Evolutionary conservation across 2,888 invertebrate genomes (phyloP), one percentile per base, ranked within the genome.

Genomic region (Rhagonycha fulva): DNA sequence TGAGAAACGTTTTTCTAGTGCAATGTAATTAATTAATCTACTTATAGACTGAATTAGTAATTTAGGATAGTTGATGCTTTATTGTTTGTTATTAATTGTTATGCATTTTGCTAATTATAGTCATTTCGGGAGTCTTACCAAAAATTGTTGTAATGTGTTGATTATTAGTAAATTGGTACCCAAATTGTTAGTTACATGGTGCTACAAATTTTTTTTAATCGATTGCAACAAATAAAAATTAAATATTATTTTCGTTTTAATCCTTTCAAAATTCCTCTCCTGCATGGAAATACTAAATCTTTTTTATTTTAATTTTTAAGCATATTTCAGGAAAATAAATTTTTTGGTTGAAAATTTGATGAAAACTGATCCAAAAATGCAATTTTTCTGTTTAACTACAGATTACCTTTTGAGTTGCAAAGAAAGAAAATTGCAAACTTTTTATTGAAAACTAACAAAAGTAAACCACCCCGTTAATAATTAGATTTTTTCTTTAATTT

Each of bases 171-270:
- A 32, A 32, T 23, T 70, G 63, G 69, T 74, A 74, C 70, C 69
- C 14, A 70, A 47, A 14, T 74, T 69, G 70, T 66, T 47, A 47
- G 63, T 66, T 60, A 66, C 66, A 60, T 70, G 74, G 74, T 74
- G 74, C 74, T 70, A 74, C 28, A 10, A 32, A 19, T 68, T 68
- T 68, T 28, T 68, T 30, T 68, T 32, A 62, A 62, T 69, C 26
- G 67, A 72, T 72, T 73, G 74, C 74, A 74, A 62, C 66, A 74
- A 74, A 74, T 74, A 74, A 24, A 74, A 63, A 62, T 26, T 61
- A 23, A 60, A 26, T 14, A 14, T 70, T 28, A 0, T 24, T 14
- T 62, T 62, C n/a, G 24, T 66, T 12, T 66, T 66, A n/a, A 47
- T 47, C 47, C 47, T 47, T 47, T 47, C 47, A n/a, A n/a, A n/a